Conservation (phyloP, 2,113 vertebrate genomes). For the Desmodus rotundus region DNA sequence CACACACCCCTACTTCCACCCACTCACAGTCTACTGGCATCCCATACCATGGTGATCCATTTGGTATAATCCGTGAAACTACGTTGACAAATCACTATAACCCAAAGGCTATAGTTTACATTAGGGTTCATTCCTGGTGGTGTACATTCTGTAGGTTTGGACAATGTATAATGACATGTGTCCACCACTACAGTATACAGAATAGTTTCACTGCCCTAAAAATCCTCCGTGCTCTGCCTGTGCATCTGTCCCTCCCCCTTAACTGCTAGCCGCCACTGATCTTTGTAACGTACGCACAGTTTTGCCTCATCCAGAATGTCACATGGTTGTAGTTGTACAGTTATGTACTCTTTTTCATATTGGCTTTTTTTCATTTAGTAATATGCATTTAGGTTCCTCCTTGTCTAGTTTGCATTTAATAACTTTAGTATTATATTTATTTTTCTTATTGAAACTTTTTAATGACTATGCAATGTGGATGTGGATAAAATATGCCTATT, state of each 20-base stretch:
- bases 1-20: no score
- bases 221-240: no score
- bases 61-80: not conserved
- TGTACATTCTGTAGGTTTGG: no score
- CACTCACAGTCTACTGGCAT: not conserved
- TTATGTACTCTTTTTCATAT: no score
- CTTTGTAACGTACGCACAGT: no score
- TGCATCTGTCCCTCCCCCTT: no score
- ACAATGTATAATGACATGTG: no score
- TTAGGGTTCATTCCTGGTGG: not conserved
- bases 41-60: not conserved
- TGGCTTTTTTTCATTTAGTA: not conserved
- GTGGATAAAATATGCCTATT: not conserved
- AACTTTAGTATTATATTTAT: not conserved
- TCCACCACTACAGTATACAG: no score
- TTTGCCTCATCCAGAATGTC: no score
- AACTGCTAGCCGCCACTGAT: no score
- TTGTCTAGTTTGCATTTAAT: not conserved
- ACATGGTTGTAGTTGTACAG: no score
- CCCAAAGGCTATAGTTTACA: not conserved
- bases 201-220: no score
- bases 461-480: not conserved
- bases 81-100: not conserved
- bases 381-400: not conserved
- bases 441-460: constrained; percentile 5